Percentiles rank a stretch among this genome's conserved stretches.
Evolutionary conservation across 2,113 vertebrate species (phyloP).

Genomic region (Anhinga rufa): DNA sequence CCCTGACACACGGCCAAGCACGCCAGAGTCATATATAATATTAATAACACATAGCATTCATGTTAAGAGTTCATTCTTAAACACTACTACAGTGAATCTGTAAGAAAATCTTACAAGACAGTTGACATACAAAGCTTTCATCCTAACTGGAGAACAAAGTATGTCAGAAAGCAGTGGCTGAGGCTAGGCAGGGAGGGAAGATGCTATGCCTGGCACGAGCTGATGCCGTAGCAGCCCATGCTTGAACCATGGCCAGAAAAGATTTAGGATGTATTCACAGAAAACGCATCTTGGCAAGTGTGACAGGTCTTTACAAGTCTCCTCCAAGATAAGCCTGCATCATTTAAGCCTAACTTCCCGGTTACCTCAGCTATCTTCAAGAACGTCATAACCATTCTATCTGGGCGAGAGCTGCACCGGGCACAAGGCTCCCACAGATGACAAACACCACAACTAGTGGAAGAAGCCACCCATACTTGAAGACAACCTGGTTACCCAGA

Average conservation of each 20-base stretch:
- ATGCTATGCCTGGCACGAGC: neutral
- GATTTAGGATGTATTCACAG: neutral
- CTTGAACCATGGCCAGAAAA: neutral
- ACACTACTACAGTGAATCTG: neutral
- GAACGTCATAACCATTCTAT: neutral
- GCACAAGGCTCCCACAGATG: neutral
- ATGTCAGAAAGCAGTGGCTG: neutral
- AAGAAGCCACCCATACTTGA: neutral
- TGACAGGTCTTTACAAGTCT: neutral
- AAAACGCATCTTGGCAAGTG: neutral
- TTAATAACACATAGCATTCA: neutral
- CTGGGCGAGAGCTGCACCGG: neutral
- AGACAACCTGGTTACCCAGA: neutral
- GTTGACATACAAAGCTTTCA: neutral
- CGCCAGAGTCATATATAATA: neutral
- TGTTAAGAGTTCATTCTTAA: neutral
- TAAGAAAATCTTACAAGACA: neutral
- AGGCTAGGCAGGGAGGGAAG: neutral
- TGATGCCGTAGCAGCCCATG: neutral
- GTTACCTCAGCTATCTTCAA: neutral
- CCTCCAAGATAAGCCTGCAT: neutral
- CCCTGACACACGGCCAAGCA: neutral
- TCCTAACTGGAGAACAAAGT: neutral
- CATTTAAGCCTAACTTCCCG: neutral
- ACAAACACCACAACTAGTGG: neutral